Base-by-base conservation (phyloP, 2,888 invertebrate species). In the Drepana falcataria region DNA sequence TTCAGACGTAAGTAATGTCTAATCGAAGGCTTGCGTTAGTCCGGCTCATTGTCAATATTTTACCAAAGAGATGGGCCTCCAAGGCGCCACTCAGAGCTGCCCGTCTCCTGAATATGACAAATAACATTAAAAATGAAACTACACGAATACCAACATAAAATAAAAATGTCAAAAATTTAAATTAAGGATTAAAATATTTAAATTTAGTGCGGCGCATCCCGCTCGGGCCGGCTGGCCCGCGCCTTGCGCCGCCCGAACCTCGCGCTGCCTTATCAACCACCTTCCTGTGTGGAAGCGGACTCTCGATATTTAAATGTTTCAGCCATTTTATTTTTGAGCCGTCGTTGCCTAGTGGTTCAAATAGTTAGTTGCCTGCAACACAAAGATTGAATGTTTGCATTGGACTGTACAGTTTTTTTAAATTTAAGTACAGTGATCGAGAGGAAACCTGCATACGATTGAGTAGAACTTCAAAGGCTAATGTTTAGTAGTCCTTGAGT, bases 141-240 rank as follows among this genome's bases (percentile, higher is more conserved):
- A 90, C 88, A 89, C 85, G 87, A 89, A 88, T 88, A 89, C 89
- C 81, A 90, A 89, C 89, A 87, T 90, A 87, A 91, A 90, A 91
- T 91, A 91, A 91, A 91, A 91, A 91, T 89, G 91, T 90, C 90
- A 91, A 89, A 91, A 91, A 90, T 90, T 91, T 90, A 90, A 91
- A 91, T 90, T 91, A 90, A 91, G 90, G 90, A 90, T 90, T 91
- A 90, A 91, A 91, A 90, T 91, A 91, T 91, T 91, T 81, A 90
- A 91, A 91, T 91, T 91, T 91, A 91, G 90, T 91, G 86, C 89
- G 86, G 78, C 82, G 81, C 76, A 80, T 83, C 86, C 82, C 79
- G 81, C 75, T 73, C 81, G 78, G 77, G 76, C 71, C 69, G 68
- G 60, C 64, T 65, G 64, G 71, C 56, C 60, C 64, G 64, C 64